A percentile compares a stretch with the other conserved stretches of the same genome.
phyloP scores from a whole-genome alignment of 2,113 vertebrate genomes.

The Cyprinodon variegatus region DNA sequence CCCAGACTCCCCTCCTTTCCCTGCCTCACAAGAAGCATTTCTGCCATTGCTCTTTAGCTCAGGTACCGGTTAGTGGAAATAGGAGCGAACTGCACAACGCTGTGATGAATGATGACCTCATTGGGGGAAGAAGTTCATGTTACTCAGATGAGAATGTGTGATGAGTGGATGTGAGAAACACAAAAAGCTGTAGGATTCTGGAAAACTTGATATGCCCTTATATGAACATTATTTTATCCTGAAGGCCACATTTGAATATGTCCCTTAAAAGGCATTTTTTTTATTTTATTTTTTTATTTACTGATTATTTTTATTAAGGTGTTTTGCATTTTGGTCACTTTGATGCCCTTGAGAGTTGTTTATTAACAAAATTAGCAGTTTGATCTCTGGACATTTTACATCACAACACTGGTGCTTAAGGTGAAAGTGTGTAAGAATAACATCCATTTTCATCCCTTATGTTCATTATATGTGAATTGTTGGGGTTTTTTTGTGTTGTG shows the following conservation, averaged over 20 bases:
- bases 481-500: too few species aligned
- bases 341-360: neutral
- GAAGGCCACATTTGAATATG: neutral
- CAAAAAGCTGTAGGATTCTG: conserved; percentile 27
- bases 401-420: neutral
- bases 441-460: neutral
- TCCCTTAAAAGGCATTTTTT: too few species aligned
- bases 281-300: neutral
- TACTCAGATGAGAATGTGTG: conserved; percentile 67
- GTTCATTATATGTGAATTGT: neutral
- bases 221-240: conserved; percentile 10
- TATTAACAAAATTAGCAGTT: too few species aligned
- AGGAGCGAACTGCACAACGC: conserved; percentile 67
- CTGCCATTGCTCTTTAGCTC: conserved; percentile 67
- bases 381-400: neutral
- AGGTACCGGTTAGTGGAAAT: conserved; percentile 74
- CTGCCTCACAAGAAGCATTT: conserved; percentile 70
- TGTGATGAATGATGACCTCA: conserved; percentile 75
- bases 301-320: neutral
- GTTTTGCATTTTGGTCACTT: too few species aligned
- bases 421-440: neutral
- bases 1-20: conserved; percentile 15
- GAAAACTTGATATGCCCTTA: conserved; percentile 29
- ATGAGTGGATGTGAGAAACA: conserved; percentile 62
- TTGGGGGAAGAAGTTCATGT: conserved; percentile 68